phyloP scores from a whole-genome alignment of 2,888 invertebrate species.

The Acanthosepion esculentum region DNA sequence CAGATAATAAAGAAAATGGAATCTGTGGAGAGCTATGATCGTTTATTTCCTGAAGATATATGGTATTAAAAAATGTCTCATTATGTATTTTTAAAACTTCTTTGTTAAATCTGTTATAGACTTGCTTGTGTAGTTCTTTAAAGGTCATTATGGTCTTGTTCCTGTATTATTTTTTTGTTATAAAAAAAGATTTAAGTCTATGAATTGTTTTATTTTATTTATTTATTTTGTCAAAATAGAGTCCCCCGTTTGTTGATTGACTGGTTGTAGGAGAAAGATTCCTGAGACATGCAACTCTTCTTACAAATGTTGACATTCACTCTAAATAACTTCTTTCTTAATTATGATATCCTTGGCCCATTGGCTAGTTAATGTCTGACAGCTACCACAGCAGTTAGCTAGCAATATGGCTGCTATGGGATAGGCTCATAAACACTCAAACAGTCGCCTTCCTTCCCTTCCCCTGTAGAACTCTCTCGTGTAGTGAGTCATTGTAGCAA shows the following conservation, averaged over 20 bases:
- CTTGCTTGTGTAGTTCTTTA: too few relatives aligned
- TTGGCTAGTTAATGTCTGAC: slow-evolving; percentile 39
- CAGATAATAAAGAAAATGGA: too few relatives aligned
- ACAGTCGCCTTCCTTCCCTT: not conserved
- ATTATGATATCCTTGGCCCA: slow-evolving; percentile 38
- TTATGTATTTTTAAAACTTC: too few relatives aligned
- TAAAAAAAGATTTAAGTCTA: not conserved
- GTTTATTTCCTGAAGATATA: too few relatives aligned
- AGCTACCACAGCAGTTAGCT: slow-evolving; percentile 22
- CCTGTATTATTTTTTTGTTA: not conserved
- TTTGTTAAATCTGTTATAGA: too few relatives aligned
- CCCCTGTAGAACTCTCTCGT: slow-evolving; percentile 11
- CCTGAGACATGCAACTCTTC: slow-evolving; percentile 23
- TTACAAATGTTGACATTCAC: slow-evolving; percentile 40
- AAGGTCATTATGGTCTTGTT: too few relatives aligned
- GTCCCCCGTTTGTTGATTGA: not conserved
- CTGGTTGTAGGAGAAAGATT: slow-evolving; percentile 38
- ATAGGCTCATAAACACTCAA: slow-evolving; percentile 14
- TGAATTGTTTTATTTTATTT: not conserved
- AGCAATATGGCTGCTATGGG: slow-evolving; percentile 18
- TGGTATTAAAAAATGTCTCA: too few relatives aligned
- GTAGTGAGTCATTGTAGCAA: slow-evolving; percentile 47
- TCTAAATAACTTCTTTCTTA: slow-evolving; percentile 37
- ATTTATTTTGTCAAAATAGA: not conserved
- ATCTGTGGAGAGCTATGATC: too few relatives aligned